Conservation (phyloP, 2,797 vertebrate genomes). For the Mastacembelus armatus region DNA sequence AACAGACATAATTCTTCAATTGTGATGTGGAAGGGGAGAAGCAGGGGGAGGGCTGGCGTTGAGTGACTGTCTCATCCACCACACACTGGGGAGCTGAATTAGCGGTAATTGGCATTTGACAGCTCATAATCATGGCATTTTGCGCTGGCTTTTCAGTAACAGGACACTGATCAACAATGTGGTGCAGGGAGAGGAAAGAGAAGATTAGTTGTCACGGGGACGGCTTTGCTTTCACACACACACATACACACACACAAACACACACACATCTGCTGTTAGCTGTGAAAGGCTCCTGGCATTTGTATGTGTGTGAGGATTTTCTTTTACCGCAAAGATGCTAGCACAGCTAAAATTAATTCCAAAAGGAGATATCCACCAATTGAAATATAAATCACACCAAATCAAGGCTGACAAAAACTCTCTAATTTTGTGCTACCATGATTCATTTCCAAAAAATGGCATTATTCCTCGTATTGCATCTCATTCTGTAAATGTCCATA, state of each 20-base stretch:
- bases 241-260: constrained; percentile 12
- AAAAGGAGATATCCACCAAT: constrained; percentile 25
- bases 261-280: not conserved
- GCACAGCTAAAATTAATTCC: constrained; percentile 33
- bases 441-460: not conserved
- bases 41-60: constrained; percentile 4
- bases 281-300: constrained; percentile 30
- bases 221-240: constrained; percentile 15
- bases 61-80: constrained; percentile 50
- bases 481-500: not conserved
- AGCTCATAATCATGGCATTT: constrained; percentile 65
- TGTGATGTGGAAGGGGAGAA: constrained; percentile 18
- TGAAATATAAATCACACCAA: constrained; percentile 6
- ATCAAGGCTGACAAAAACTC: constrained; percentile 11
- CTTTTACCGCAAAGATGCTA: constrained; percentile 25
- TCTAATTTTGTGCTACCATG: not conserved
- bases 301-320: constrained; percentile 1
- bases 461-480: constrained; percentile 2
- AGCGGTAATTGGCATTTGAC: constrained; percentile 68
- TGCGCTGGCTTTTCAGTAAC: constrained; percentile 46
- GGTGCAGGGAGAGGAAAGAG: constrained; percentile 27
- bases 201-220: constrained; percentile 48
- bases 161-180: constrained; percentile 59
- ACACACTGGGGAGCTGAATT: constrained; percentile 50
- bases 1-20: constrained; percentile 24